phyloP scores from a whole-genome alignment of 2,888 invertebrate genomes.

The Lepidochitona cinerea region DNA sequence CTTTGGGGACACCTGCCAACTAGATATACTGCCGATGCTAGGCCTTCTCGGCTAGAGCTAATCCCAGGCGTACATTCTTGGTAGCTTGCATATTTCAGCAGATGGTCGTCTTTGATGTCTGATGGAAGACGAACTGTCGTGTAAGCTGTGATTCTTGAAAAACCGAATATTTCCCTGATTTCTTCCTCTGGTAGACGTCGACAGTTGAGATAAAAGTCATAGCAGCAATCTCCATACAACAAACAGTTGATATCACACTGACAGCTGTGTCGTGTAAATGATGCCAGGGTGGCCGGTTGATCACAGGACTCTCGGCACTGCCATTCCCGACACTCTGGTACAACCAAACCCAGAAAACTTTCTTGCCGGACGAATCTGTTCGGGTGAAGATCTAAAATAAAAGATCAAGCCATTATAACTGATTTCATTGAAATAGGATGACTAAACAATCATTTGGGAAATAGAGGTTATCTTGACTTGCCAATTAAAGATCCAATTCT shows the following conservation, averaged over 20 bases:
- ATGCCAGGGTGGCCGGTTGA: no score
- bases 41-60: neutral
- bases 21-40: neutral
- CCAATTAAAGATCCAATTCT: no score
- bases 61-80: neutral
- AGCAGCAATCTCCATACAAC: constrained; percentile 3
- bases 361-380: neutral
- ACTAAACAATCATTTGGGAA: no score
- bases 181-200: neutral
- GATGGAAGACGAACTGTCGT: neutral
- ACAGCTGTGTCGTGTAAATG: neutral
- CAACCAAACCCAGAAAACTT: neutral
- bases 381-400: neutral
- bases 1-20: neutral
- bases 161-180: neutral
- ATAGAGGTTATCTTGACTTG: no score
- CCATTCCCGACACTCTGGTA: neutral
- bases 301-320: neutral
- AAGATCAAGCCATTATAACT: neutral
- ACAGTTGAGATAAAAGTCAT: neutral
- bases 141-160: neutral
- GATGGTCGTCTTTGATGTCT: neutral
- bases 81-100: neutral
- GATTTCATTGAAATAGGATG: no score
- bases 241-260: neutral